phyloP scores from a whole-genome alignment of 2,113 vertebrate genomes.

The Verasper variegatus region DNA sequence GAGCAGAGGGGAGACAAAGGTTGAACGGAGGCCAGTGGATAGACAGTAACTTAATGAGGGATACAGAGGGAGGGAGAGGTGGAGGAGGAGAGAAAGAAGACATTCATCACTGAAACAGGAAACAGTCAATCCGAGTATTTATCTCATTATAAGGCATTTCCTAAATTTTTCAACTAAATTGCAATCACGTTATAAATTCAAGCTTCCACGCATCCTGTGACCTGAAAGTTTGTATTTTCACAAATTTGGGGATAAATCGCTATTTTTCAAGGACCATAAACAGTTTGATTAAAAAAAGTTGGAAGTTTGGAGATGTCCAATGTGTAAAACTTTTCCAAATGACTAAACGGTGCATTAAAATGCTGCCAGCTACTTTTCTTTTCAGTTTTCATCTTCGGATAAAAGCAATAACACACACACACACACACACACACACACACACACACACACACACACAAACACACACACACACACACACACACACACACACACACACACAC shows the following conservation, averaged over 20 bases:
- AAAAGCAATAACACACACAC: conserved; percentile 33
- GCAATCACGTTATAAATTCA: neutral
- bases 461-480: conserved; percentile 10
- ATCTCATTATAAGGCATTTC: conserved; percentile 31
- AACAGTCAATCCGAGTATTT: conserved; percentile 27
- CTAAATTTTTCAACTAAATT: conserved; percentile 14
- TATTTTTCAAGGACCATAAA: neutral
- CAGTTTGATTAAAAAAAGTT: neutral
- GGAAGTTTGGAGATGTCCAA: no score
- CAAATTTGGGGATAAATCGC: neutral
- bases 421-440: neutral
- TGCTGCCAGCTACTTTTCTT: conserved; percentile 29
- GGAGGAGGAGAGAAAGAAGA: conserved; percentile 1
- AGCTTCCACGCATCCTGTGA: neutral
- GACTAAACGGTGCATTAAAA: conserved; percentile 23
- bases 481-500: conserved; percentile 8
- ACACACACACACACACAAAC: neutral
- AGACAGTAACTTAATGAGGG: conserved; percentile 19
- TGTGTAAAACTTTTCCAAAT: neutral
- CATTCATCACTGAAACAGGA: conserved; percentile 51
- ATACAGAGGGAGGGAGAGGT: conserved; percentile 24
- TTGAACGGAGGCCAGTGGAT: conserved; percentile 52
- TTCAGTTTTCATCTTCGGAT: conserved; percentile 33
- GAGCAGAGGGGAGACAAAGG: conserved; percentile 27
- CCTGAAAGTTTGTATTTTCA: no score